A percentile compares a stretch with the other conserved stretches of the same genome.
Conservation (phyloP, 2,113 vertebrate species). For the Colius striatus region DNA sequence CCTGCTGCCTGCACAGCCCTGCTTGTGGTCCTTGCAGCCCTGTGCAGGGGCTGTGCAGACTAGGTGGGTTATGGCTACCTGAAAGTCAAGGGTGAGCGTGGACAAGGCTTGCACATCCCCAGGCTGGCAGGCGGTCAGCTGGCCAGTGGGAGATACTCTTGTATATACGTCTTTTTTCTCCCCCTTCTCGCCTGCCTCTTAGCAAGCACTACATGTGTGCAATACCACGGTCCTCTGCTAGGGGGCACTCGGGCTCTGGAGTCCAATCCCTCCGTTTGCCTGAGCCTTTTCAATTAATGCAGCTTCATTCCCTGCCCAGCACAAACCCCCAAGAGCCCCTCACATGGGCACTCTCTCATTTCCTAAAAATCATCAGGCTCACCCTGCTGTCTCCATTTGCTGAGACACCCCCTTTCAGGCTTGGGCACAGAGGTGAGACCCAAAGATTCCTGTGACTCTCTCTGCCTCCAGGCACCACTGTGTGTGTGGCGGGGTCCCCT, state of each 20-base stretch:
- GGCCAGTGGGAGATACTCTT: neutral
- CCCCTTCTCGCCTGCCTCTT: accelerated
- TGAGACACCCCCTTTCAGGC: too few species aligned
- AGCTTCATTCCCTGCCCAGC: too few species aligned
- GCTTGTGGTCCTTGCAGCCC: neutral
- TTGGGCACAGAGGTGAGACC: neutral
- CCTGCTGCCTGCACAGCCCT: neutral
- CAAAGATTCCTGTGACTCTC: neutral
- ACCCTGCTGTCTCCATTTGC: too few species aligned
- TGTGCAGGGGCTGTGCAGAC: neutral
- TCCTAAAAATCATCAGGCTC: neutral
- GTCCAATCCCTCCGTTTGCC: neutral
- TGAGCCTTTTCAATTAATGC: neutral
- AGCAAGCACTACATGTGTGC: neutral
- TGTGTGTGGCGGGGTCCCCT: accelerated
- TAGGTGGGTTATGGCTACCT: too few species aligned
- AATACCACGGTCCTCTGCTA: neutral
- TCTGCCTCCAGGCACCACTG: neutral
- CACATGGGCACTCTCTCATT: too few species aligned
- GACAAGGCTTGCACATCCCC: neutral
- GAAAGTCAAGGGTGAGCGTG: neutral
- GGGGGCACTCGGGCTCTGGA: neutral
- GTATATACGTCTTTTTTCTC: neutral
- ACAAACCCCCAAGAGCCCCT: too few species aligned
- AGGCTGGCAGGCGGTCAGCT: neutral